Evolutionary conservation across 2,888 invertebrate species (phyloP).

Genomic region (Melieria omissa): DNA sequence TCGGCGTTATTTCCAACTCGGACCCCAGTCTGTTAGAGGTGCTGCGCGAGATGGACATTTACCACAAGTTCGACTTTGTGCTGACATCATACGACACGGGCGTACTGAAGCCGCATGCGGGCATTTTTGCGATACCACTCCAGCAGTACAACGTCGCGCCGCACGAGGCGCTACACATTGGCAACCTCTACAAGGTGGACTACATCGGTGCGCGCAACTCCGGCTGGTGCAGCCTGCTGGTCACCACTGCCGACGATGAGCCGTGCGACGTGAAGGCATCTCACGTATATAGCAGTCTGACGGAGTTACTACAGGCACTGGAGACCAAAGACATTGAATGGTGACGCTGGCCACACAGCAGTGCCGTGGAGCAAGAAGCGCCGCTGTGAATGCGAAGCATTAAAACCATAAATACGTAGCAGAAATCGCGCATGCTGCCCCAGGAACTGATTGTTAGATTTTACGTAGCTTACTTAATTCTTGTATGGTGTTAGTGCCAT

Average conservation of each 20-base stretch:
- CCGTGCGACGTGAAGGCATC: slow-evolving; percentile 37
- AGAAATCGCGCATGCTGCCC: too few relatives aligned
- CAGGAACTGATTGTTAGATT: too few relatives aligned
- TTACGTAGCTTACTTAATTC: background rate
- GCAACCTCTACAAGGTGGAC: slow-evolving; percentile 80
- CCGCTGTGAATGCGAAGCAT: too few relatives aligned
- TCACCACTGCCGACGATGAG: slow-evolving; percentile 39
- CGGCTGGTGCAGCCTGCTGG: slow-evolving; percentile 60
- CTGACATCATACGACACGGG: slow-evolving; percentile 82
- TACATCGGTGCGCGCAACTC: slow-evolving; percentile 80
- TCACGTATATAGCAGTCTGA: slow-evolving; percentile 53
- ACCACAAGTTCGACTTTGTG: slow-evolving; percentile 79
- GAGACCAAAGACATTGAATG: slow-evolving; percentile 55
- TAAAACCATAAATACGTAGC: too few relatives aligned
- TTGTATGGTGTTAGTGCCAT: too few relatives aligned
- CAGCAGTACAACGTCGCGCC: slow-evolving; percentile 68
- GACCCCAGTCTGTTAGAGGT: slow-evolving; percentile 82
- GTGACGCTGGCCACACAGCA: slow-evolving; percentile 41
- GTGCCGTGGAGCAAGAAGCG: too few relatives aligned
- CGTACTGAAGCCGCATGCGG: slow-evolving; percentile 60
- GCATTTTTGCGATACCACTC: slow-evolving; percentile 68
- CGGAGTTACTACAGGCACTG: slow-evolving; percentile 51
- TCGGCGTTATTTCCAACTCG: slow-evolving; percentile 91
- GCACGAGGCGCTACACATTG: slow-evolving; percentile 81
- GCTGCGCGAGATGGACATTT: slow-evolving; percentile 73